Evolutionary conservation across 2,113 vertebrate species (phyloP), one percentile per base, ranked within the genome.

Genomic region (Rutilus rutilus): DNA sequence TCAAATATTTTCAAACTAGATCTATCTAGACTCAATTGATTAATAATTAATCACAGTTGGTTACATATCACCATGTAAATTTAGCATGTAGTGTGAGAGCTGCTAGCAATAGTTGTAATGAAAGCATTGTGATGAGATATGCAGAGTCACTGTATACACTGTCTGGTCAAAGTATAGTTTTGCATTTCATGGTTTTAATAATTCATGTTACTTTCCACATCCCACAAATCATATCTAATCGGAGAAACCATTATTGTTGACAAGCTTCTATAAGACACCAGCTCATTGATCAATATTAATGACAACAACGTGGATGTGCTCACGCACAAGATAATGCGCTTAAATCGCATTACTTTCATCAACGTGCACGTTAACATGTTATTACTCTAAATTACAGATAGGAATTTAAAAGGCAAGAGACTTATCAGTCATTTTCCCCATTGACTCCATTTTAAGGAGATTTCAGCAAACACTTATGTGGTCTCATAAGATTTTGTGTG

Each of bases 181-280:
- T 50, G n/a, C 23, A 27, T 25, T 57, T 75, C 1, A 4, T 14
- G 42, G 15, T 75, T 73, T 75, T 75, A 75, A 74, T 25, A 74
- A 54, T 50, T 52, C 1, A 50, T 27, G 47, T 17, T 33, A 2
- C n/a, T 77, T 77, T 77, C 74, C 75, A 54, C 75, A 77, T 77
- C 75, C 27, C 27, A 33, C 27, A 77, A 77, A 77, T 54, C 27
- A 33, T 19, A 54, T 77, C 25, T 54, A 76, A 77, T 23, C 2
- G 25, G 75, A 19, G 47, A 77, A 54, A 77, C 50, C 75, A 77
- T 77, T 52, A 54, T 11, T 77, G 27, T 33, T 52, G 45, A 54
- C 4, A 52, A 6, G 50, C 21, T 50, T 74, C 39, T 27, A 47
- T 39, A 71, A 71, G 21, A 71, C 67, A 23, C 45, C 6, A 52